Evolutionary conservation across 2,113 vertebrate species (phyloP).

Genomic region (Laticauda colubrina): DNA sequence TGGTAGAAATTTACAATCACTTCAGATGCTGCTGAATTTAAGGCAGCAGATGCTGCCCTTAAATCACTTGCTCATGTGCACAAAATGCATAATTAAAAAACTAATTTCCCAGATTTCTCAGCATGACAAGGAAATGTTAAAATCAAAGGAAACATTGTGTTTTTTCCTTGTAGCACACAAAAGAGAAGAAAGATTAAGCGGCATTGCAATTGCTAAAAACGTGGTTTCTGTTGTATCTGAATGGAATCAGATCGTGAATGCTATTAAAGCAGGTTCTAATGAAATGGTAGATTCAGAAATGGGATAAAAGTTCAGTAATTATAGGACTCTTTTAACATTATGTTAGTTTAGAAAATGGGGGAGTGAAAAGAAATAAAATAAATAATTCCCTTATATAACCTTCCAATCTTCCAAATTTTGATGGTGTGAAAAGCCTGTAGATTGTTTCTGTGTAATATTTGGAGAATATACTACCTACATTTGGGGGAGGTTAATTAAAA

Average conservation of each 20-base stretch:
- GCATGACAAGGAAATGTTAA: background rate
- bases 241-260: background rate
- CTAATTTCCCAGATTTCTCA: background rate
- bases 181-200: background rate
- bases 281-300: background rate
- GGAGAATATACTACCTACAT: background rate
- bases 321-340: background rate
- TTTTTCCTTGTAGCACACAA: background rate
- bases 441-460: background rate
- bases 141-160: background rate
- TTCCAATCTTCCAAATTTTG: background rate
- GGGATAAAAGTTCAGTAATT: background rate
- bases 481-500: background rate
- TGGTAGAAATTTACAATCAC: background rate
- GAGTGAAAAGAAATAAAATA: background rate
- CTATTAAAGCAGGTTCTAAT: background rate
- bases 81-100: background rate
- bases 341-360: background rate
- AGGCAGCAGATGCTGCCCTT: no score
- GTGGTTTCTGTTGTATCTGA: background rate
- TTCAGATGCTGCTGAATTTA: background rate
- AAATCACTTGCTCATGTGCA: background rate
- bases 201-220: background rate
- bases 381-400: background rate
- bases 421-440: background rate